phyloP scores from a whole-genome alignment of 2,888 invertebrate species.

The Limnephilus lunatus region DNA sequence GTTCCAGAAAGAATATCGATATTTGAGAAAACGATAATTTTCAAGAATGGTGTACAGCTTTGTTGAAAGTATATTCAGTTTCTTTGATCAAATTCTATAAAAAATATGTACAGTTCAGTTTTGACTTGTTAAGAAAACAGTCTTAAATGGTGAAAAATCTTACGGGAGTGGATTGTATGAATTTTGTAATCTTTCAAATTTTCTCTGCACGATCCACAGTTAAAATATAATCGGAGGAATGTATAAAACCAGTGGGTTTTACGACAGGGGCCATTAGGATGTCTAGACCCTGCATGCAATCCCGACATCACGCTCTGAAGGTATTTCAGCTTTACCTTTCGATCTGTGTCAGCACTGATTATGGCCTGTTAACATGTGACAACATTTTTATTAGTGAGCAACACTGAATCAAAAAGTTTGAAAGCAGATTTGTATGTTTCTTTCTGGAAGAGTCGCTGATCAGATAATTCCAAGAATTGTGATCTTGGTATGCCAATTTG shows the following conservation, averaged over 20 bases:
- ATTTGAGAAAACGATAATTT: too few relatives aligned
- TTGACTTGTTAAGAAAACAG: not conserved
- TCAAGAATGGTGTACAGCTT: too few relatives aligned
- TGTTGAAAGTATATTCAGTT: not conserved
- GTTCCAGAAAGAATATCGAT: too few relatives aligned
- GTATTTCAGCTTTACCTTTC: conserved; percentile 12
- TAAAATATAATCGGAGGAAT: conserved; percentile 54
- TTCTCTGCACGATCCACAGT: not conserved
- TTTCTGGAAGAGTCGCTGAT: not conserved
- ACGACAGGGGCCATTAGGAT: conserved; percentile 57
- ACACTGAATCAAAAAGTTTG: not conserved
- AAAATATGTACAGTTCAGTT: not conserved
- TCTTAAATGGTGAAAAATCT: not conserved
- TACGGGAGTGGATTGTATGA: not conserved
- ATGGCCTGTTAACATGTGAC: conserved; percentile 37
- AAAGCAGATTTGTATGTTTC: too few relatives aligned
- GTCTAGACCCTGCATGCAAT: conserved; percentile 59
- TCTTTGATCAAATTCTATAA: not conserved
- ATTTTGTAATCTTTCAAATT: not conserved
- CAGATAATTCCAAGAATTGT: not conserved
- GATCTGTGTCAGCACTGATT: conserved; percentile 9
- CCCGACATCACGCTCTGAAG: conserved; percentile 9
- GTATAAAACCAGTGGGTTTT: conserved; percentile 27
- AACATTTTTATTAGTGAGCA: conserved; percentile 33
- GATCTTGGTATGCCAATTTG: not conserved